These are phyloP conservation scores for Platyscapa corneri DNA, from an alignment of 1,140 invertebrate species.

Conservation along the genomic window DNA sequence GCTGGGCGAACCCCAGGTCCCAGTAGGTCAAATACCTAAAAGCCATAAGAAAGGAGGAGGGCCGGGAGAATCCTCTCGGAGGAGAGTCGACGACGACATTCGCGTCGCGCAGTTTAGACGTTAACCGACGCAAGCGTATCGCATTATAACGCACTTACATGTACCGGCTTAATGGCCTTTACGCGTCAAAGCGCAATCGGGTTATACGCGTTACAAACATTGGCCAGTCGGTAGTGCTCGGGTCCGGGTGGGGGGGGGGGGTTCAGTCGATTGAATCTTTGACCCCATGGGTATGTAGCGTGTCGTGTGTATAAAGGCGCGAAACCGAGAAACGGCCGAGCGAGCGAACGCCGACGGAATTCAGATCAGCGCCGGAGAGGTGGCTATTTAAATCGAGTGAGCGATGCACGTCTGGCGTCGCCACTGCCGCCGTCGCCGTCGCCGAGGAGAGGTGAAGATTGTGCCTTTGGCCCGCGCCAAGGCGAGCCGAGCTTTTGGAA, in stretches of 20 bases:
- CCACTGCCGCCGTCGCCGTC: background rate
- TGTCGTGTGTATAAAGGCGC: conserved; percentile 24
- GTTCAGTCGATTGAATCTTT: conserved; percentile 34
- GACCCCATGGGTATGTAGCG: conserved; percentile 53
- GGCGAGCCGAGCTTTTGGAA: conserved; percentile 4
- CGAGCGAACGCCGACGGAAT: conserved; percentile 46
- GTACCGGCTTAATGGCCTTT: conserved; percentile 49
- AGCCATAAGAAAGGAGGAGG: too few species aligned
- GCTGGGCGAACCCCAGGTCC: too few species aligned
- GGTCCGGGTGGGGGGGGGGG: conserved; percentile 30
- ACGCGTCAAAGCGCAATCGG: conserved; percentile 3
- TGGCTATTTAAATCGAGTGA: conserved; percentile 50
- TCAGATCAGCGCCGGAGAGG: conserved; percentile 40
- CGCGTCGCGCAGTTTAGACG: background rate
- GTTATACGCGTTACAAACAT: conserved; percentile 15
- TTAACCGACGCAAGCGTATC: background rate
- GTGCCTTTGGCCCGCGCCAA: background rate
- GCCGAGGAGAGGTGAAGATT: background rate
- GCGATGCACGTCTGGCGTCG: conserved; percentile 29
- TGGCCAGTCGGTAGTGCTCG: conserved; percentile 58
- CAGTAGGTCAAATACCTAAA: too few species aligned
- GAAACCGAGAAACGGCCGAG: conserved; percentile 25
- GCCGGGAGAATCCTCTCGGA: too few species aligned
- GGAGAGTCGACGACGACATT: too few species aligned
- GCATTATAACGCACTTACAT: conserved; percentile 9